Conservation (phyloP, 1,140 invertebrate genomes). For the Mamestra configurata region DNA sequence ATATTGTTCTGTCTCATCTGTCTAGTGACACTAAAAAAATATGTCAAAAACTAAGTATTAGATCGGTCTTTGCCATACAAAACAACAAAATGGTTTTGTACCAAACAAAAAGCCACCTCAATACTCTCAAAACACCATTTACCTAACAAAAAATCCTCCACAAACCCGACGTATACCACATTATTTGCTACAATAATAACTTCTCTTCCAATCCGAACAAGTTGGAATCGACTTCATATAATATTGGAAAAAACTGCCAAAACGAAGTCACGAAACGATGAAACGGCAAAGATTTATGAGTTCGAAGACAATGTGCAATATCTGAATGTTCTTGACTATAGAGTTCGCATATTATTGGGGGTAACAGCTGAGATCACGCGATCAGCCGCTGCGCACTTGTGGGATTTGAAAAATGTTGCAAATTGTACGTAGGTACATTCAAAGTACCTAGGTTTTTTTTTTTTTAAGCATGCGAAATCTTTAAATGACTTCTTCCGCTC, state of each 20-base stretch:
- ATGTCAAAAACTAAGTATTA: no score
- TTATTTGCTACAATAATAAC: constrained; percentile 20
- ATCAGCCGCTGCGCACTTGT: neutral
- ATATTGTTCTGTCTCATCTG: no score
- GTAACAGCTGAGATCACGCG: constrained; percentile 33
- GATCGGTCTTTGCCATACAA: no score
- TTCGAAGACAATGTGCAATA: constrained; percentile 54
- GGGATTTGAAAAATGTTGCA: neutral
- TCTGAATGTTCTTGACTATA: constrained; percentile 35
- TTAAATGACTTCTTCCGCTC: no score
- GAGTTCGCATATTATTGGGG: constrained; percentile 13
- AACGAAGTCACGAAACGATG: constrained; percentile 51
- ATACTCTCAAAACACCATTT: neutral
- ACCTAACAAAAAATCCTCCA: neutral
- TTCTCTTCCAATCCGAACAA: constrained; percentile 32
- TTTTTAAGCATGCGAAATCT: no score
- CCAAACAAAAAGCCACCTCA: neutral
- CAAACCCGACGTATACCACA: neutral
- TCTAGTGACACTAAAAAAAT: no score
- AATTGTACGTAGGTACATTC: neutral
- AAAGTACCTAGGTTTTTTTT: no score
- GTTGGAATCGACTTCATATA: constrained; percentile 43
- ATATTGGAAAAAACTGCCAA: constrained; percentile 51
- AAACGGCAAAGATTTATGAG: constrained; percentile 52
- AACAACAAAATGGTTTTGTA: no score